These are phyloP conservation scores for Nannoperca australis DNA, from an alignment of 2,797 vertebrate genomes.

Conservation along the genomic window DNA sequence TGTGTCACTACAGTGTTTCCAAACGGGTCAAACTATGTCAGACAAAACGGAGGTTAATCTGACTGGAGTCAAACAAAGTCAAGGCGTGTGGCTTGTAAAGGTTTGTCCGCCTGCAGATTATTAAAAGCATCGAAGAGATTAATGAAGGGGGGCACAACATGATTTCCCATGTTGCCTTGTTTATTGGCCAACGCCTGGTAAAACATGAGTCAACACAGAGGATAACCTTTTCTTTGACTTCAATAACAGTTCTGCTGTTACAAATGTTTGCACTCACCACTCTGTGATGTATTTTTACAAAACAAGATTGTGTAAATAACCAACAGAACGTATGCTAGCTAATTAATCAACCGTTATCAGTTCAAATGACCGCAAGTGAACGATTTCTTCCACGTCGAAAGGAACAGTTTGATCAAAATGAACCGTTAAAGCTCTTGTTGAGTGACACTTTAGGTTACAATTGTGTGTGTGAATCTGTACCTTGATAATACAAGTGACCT, in stretches of 20 bases:
- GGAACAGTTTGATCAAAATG: not conserved
- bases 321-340: not conserved
- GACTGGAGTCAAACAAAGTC: slow-evolving; percentile 76
- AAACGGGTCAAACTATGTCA: slow-evolving; percentile 57
- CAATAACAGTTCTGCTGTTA: not conserved
- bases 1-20: accelerated
- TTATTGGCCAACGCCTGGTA: not conserved
- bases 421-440: not conserved
- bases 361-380: not conserved
- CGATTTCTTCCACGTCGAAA: not conserved
- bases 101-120: slow-evolving; percentile 57
- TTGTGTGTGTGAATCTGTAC: not conserved
- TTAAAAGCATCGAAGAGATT: not conserved
- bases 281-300: too few species aligned
- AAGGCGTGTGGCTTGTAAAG: slow-evolving; percentile 85
- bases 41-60: slow-evolving; percentile 77
- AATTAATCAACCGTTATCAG: not conserved
- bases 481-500: not conserved
- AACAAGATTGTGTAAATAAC: not conserved
- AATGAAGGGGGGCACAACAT: not conserved
- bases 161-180: not conserved
- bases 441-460: not conserved
- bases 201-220: accelerated
- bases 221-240: too few species aligned
- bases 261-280: not conserved